Evolutionary conservation across 2,888 invertebrate genomes (phyloP).

Genomic region (Parascotia fuliginaria): DNA sequence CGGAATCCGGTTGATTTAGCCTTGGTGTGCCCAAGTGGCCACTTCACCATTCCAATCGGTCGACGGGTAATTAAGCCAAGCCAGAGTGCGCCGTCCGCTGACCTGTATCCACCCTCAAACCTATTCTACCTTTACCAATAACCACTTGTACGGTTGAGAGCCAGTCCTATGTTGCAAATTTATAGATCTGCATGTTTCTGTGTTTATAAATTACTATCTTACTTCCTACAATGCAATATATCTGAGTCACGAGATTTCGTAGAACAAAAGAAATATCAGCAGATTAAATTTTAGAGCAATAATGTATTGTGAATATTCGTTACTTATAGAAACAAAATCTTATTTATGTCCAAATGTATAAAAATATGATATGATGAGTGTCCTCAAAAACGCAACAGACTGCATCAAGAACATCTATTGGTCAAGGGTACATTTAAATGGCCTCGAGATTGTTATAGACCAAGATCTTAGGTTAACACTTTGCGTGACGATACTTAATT

Average conservation of each 20-base stretch:
- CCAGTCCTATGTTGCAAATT: conserved; percentile 24
- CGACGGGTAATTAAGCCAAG: conserved; percentile 73
- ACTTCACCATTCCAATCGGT: conserved; percentile 82
- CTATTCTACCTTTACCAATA: conserved; percentile 38
- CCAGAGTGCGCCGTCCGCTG: conserved; percentile 60
- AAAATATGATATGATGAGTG: conserved; percentile 16
- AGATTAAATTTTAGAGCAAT: conserved; percentile 15
- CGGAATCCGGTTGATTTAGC: conserved; percentile 81
- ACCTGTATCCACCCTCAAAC: conserved; percentile 57
- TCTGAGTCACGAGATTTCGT: conserved; percentile 10
- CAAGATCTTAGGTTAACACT: conserved; percentile 55
- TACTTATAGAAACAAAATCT: conserved; percentile 38
- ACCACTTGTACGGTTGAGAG: conserved; percentile 33
- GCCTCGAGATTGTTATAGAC: conserved; percentile 65
- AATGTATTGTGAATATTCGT: conserved; percentile 41
- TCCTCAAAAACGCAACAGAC: conserved; percentile 58
- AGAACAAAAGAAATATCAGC: conserved; percentile 24
- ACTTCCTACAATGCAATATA: conserved; percentile 4
- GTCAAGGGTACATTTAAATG: conserved; percentile 67
- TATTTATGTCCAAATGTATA: conserved; percentile 10
- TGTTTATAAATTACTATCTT: conserved; percentile 1
- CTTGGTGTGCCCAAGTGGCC: conserved; percentile 80
- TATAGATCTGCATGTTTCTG: not conserved
- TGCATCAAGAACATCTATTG: conserved; percentile 65
- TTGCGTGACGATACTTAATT: conserved; percentile 63